Evolutionary conservation across 2,113 vertebrate species (phyloP).

Genomic region (Columbina picui): DNA sequence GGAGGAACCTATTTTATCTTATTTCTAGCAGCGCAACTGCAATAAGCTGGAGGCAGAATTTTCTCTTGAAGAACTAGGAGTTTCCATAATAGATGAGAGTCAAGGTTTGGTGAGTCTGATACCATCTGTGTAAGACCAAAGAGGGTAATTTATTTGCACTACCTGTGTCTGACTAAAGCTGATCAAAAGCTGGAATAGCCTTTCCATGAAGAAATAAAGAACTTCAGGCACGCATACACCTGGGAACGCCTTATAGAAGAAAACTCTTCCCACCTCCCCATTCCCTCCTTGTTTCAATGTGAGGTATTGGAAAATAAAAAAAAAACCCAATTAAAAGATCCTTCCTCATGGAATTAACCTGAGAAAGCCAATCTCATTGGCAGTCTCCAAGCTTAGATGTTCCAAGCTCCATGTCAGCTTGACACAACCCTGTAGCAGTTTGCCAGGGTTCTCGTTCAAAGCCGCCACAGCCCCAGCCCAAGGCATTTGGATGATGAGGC

Average conservation of each 20-base stretch:
- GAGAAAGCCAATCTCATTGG: not conserved
- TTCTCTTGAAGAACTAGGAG: not conserved
- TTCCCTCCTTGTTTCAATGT: not conserved
- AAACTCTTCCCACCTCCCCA: not conserved
- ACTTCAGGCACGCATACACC: not conserved
- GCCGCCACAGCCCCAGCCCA: not conserved
- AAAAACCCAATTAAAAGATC: not conserved
- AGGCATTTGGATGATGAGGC: not conserved
- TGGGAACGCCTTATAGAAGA: not conserved
- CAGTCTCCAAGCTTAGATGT: not conserved
- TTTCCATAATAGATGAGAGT: conserved; percentile 3
- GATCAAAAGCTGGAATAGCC: not conserved
- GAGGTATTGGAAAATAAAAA: not conserved
- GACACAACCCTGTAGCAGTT: not conserved
- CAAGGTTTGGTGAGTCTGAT: not conserved
- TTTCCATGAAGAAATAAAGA: not conserved
- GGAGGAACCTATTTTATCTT: conserved; percentile 1
- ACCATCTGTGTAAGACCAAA: not conserved
- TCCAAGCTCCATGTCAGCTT: not conserved
- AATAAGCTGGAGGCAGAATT: conserved; percentile 16
- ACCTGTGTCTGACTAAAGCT: not conserved
- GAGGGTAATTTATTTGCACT: not conserved
- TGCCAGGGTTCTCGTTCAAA: not conserved
- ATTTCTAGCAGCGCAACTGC: not conserved
- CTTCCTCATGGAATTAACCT: not conserved